These are phyloP conservation scores for Encarsia formosa DNA, from an alignment of 2,888 invertebrate genomes.

Conservation along the genomic window DNA sequence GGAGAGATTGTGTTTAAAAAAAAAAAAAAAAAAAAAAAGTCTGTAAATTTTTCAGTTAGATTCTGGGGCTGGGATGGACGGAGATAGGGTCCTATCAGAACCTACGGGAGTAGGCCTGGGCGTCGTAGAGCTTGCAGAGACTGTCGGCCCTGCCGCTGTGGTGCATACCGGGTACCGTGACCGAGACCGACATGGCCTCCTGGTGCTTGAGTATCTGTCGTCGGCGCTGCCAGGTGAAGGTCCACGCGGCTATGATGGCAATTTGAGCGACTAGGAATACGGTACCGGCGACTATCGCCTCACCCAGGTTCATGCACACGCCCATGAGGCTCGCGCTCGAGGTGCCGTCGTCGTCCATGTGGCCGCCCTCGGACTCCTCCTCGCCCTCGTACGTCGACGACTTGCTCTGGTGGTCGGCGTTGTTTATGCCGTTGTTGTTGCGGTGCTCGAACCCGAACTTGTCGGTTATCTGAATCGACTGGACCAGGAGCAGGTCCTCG, in stretches of 20 bases:
- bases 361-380: constrained; percentile 43
- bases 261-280: constrained; percentile 84
- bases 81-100: constrained; percentile 54
- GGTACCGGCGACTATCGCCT: constrained; percentile 79
- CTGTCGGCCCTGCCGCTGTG: constrained; percentile 66
- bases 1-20: constrained; percentile 6
- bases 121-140: constrained; percentile 82
- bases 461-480: constrained; percentile 88
- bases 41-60: too few relatives aligned
- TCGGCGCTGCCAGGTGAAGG: constrained; percentile 81
- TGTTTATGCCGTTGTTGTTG: not conserved
- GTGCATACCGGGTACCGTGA: constrained; percentile 60
- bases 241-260: constrained; percentile 82
- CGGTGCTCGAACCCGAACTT: constrained; percentile 76
- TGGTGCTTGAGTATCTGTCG: constrained; percentile 61
- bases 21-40: too few relatives aligned
- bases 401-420: constrained; percentile 5
- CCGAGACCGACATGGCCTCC: constrained; percentile 60
- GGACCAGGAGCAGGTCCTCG: constrained; percentile 82
- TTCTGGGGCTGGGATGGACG: constrained; percentile 41
- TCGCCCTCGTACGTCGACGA: constrained; percentile 1
- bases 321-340: constrained; percentile 42
- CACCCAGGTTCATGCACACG: constrained; percentile 72
- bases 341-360: constrained; percentile 43
- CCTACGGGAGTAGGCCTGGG: constrained; percentile 66